phyloP scores from a whole-genome alignment of 2,888 invertebrate genomes.

The Leptogaster cylindrica region DNA sequence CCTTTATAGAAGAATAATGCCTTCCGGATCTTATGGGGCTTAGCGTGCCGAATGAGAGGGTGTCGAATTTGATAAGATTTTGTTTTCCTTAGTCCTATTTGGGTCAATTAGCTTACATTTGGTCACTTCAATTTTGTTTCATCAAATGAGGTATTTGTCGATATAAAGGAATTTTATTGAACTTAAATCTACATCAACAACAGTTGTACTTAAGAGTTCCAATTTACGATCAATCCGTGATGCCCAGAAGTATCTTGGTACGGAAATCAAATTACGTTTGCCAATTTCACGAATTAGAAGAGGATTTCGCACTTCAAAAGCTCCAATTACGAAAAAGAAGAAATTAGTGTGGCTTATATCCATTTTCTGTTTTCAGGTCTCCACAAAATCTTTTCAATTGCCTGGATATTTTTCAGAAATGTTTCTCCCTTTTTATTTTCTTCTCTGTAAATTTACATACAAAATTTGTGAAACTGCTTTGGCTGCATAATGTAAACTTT shows the following conservation, averaged over 20 bases:
- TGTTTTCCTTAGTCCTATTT: neutral
- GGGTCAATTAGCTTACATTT: conserved; percentile 1
- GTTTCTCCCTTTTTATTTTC: too few species aligned
- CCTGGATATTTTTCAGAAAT: too few species aligned
- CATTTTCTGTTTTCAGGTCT: too few species aligned
- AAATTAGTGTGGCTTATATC: too few species aligned
- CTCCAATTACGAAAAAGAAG: too few species aligned
- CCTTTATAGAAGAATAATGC: conserved; percentile 2
- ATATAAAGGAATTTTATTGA: neutral
- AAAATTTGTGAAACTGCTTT: conserved; percentile 69
- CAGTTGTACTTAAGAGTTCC: neutral
- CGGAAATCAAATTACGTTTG: too few species aligned
- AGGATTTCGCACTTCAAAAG: too few species aligned
- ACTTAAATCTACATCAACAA: too few species aligned
- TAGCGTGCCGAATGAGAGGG: neutral
- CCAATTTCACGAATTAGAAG: too few species aligned
- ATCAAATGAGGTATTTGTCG: neutral
- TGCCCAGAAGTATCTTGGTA: neutral
- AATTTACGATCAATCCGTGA: neutral
- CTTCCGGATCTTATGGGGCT: neutral
- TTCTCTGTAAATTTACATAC: neutral
- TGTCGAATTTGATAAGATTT: conserved; percentile 9
- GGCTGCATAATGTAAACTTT: conserved; percentile 85
- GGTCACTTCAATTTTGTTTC: neutral
- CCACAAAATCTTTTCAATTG: too few species aligned